Conservation (phyloP, 2,888 invertebrate species). For the Torymus aiolomorphi region DNA sequence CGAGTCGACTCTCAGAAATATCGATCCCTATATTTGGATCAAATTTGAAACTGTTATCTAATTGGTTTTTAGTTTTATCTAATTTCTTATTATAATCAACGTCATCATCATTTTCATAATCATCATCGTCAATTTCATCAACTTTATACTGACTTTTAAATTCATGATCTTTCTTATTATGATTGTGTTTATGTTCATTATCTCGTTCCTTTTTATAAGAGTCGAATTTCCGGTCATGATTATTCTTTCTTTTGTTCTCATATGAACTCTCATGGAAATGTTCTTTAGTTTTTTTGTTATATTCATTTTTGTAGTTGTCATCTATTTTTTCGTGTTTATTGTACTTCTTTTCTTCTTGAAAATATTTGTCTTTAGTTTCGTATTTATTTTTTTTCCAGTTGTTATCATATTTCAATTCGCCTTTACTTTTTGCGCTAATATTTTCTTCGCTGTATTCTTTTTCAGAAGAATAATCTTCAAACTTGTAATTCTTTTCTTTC, state of each 20-base stretch:
- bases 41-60: slow-evolving; percentile 26
- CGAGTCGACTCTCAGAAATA: neutral
- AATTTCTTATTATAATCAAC: slow-evolving; percentile 22
- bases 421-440: slow-evolving; percentile 37
- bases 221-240: slow-evolving; percentile 3
- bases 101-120: neutral
- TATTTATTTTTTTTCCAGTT: slow-evolving; percentile 55
- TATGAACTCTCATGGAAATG: slow-evolving; percentile 20
- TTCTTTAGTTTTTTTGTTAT: slow-evolving; percentile 25
- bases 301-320: slow-evolving; percentile 34
- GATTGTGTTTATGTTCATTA: neutral
- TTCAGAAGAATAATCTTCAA: slow-evolving; percentile 18
- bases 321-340: slow-evolving; percentile 40
- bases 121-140: slow-evolving; percentile 1
- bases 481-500: slow-evolving; percentile 47
- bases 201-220: slow-evolving; percentile 11
- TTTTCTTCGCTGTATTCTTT: slow-evolving; percentile 28
- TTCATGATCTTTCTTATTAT: slow-evolving; percentile 10
- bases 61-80: slow-evolving; percentile 22
- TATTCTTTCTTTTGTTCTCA: slow-evolving; percentile 22
- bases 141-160: neutral
- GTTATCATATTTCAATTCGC: slow-evolving; percentile 47
- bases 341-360: slow-evolving; percentile 31
- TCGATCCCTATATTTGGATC: slow-evolving; percentile 27
- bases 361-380: slow-evolving; percentile 47